phyloP scores from a whole-genome alignment of 2,113 vertebrate species.

The Oreotrochilus melanogaster region DNA sequence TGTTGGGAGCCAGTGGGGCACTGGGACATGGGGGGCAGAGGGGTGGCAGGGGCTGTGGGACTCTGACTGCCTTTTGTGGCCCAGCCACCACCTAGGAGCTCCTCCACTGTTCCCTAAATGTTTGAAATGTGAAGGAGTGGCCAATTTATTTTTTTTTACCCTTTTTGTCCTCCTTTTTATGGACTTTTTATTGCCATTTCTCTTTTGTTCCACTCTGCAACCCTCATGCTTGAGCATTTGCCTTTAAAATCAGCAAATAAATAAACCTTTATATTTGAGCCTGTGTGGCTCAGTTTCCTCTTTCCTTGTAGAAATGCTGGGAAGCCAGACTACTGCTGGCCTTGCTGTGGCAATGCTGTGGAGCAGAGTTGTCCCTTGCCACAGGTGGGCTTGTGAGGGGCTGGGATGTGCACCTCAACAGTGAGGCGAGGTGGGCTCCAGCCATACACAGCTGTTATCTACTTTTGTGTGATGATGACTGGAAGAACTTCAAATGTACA shows the following conservation, averaged over 20 bases:
- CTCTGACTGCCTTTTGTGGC: not conserved
- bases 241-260: not conserved
- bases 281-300: too few species aligned
- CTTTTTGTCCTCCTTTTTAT: not conserved
- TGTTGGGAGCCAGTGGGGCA: rapidly evolving
- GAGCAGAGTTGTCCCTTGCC: not conserved
- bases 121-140: not conserved
- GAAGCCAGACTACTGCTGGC: not conserved
- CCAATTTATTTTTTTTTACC: not conserved
- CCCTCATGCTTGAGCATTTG: not conserved
- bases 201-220: not conserved
- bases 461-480: rapidly evolving
- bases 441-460: not conserved
- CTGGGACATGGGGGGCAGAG: rapidly evolving
- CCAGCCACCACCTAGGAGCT: rapidly evolving
- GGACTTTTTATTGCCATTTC: not conserved
- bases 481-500: not conserved
- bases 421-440: not conserved
- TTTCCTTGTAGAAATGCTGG: rapidly evolving
- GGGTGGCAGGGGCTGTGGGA: not conserved
- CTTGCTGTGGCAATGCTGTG: rapidly evolving
- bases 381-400: not conserved
- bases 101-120: not conserved
- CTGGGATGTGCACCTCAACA: rapidly evolving
- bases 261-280: not conserved